Evolutionary conservation across 2,888 invertebrate genomes (phyloP), one percentile per base, ranked within the genome.

Genomic region (Lamellibrachia satsuma): DNA sequence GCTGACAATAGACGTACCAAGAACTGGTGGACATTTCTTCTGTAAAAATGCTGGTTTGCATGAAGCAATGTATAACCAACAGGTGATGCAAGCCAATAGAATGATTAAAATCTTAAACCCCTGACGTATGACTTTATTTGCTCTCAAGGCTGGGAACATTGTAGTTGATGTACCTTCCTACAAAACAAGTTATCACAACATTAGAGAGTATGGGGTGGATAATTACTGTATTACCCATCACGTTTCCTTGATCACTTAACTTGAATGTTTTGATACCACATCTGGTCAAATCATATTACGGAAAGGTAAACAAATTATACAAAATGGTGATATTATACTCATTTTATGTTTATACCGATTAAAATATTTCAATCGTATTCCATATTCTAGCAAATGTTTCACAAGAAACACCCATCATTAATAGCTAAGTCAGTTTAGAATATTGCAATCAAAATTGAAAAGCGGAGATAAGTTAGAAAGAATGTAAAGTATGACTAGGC

Each of bases 11-110:
- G 75, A 75, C 6, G 22, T 75, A 75, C 75, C 75, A 22, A 75
- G 75, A 75, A 75, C 75, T 75, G 75, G 75, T 22, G 75, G 75
- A 75, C 75, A 75, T 75, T 75, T 75, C 75, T 75, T 75, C 75
- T 75, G 75, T 75, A 75, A 75, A 75, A 75, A 75, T 75, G 75
- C 22, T 22, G 75, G 75, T 22, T 75, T 75, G 75, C 75, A 22
- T 22, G 75, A n/a, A 22, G 75, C 75, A 75, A 75, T 75, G 75
- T 75, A 75, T 22, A 75, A 75, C 75, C 75, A 75, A 75, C 75
- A 11, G 22, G 22, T 15, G 22, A 75, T 75, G 75, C 75, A 75
- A 22, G 75, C 75, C 22, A 6, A 15, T 11, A 75, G 75, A 75
- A 75, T 75, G 15, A 6, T 22, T 75, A 75, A 22, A 6, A n/a